Evolutionary conservation across 1,140 invertebrate species (phyloP).

Genomic region (Cyrtorhinus lividipennis): DNA sequence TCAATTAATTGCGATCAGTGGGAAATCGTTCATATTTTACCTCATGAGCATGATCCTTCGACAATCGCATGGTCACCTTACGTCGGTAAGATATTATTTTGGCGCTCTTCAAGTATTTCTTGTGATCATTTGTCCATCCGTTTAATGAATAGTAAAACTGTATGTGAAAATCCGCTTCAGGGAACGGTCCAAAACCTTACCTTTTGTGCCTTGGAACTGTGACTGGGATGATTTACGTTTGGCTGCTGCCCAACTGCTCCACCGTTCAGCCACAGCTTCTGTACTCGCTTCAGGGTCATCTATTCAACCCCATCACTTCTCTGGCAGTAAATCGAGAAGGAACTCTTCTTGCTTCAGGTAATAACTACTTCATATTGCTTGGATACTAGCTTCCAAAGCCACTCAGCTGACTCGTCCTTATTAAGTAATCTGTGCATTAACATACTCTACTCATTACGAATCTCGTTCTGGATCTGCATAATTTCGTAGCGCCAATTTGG

Average conservation of each 20-base stretch:
- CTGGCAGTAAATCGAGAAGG: slow-evolving; percentile 37
- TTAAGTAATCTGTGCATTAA: no score
- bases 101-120: no score
- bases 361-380: no score
- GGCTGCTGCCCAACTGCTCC: slow-evolving; percentile 33
- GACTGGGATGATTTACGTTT: slow-evolving; percentile 38
- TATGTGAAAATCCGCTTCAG: no score
- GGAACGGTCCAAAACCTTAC: slow-evolving; percentile 26
- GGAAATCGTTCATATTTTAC: slow-evolving; percentile 30
- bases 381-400: neutral
- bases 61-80: slow-evolving; percentile 35
- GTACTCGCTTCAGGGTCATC: slow-evolving; percentile 37
- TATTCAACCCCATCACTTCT: slow-evolving; percentile 36
- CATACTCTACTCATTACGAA: no score
- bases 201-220: slow-evolving; percentile 35
- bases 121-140: no score
- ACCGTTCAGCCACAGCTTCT: slow-evolving; percentile 27
- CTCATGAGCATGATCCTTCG: slow-evolving; percentile 31
- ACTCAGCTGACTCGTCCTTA: neutral
- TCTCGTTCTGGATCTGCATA: no score
- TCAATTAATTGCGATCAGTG: slow-evolving; percentile 29
- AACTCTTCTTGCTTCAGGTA: slow-evolving; percentile 38
- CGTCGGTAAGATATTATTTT: slow-evolving; percentile 27
- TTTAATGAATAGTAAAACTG: no score
- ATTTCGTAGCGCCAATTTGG: no score